Percentiles rank a stretch among this genome's conserved stretches.
Conservation (phyloP, 2,797 vertebrate genomes). For the Platyrinchus mystaceus region DNA sequence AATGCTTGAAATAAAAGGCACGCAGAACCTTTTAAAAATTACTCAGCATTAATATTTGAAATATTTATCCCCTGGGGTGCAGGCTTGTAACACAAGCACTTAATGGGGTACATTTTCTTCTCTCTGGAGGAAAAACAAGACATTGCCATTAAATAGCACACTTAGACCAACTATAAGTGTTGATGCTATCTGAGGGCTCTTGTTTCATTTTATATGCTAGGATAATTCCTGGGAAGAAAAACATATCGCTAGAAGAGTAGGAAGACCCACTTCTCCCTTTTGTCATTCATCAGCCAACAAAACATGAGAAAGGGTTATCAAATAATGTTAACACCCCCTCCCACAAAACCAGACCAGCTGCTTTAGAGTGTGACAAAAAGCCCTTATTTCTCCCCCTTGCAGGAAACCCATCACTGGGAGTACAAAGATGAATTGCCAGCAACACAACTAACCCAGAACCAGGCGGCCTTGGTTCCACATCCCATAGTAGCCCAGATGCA, state of each 20-base stretch:
- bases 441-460: neutral
- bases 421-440: neutral
- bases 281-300: neutral
- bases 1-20: constrained; percentile 23
- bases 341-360: neutral
- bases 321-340: neutral
- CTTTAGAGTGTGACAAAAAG: neutral
- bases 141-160: constrained; percentile 27
- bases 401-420: neutral
- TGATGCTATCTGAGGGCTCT: constrained; percentile 33
- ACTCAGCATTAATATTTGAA: constrained; percentile 55
- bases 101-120: constrained; percentile 53
- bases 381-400: neutral
- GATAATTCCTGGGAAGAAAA: constrained; percentile 20
- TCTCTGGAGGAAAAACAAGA: constrained; percentile 39
- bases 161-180: constrained; percentile 4
- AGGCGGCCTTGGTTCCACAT: neutral
- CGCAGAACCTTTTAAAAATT: constrained; percentile 52
- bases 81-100: neutral
- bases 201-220: constrained; percentile 33
- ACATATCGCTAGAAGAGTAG: neutral
- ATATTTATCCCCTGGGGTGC: constrained; percentile 25
- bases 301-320: neutral
- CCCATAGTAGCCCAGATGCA: neutral
- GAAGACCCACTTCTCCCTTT: neutral